Base-by-base conservation (phyloP, 1,140 invertebrate genomes). In the Phymastichus coffea region DNA sequence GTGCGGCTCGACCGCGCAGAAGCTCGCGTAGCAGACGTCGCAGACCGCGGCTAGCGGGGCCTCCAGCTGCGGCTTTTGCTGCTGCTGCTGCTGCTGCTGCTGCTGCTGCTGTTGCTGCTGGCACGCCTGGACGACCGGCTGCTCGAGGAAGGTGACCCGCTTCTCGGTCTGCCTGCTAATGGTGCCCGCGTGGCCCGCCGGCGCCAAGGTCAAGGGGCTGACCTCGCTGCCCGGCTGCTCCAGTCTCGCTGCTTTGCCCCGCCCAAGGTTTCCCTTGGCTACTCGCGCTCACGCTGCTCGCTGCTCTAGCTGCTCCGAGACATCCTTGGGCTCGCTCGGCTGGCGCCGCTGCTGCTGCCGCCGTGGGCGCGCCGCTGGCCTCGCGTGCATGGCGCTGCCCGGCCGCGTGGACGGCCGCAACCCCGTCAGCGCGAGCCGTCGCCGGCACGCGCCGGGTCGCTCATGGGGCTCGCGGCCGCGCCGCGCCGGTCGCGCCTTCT, bases 61-160 rank as follows among this genome's bases (percentile, higher is more conserved):
- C 10, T 6, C 17, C n/a, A n/a, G n/a, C n/a, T n/a, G n/a, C n/a
- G n/a, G n/a, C n/a, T n/a, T n/a, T n/a, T n/a, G n/a, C n/a, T n/a
- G n/a, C n/a, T n/a, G n/a, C 19, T 38, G 63, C 57, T 61, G n/a
- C n/a, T n/a, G 63, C 61, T 51, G 41, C 40, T 57, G 58, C 54
- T n/a, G n/a, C 20, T 51, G 48, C 41, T 40, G 48, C 10, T n/a
- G 3, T 12, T 1, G 12, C 20, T 10, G 47, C 10, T 8, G 47
- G n/a, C 10, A n/a, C 17, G 15, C 17, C 48, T 49, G 17, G 1
- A 55, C 52, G 12, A 61, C 20, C 14, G 59, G 59, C 3, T 61
- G 43, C 46, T 61, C 59, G 43, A 55, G 52, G 52, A 61, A 61
- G 25, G 59, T 61, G 12, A 61, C 59, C 17, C 59, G 52, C 19